Evolutionary conservation across 2,113 vertebrate genomes (phyloP).

Genomic region (Procavia capensis): DNA sequence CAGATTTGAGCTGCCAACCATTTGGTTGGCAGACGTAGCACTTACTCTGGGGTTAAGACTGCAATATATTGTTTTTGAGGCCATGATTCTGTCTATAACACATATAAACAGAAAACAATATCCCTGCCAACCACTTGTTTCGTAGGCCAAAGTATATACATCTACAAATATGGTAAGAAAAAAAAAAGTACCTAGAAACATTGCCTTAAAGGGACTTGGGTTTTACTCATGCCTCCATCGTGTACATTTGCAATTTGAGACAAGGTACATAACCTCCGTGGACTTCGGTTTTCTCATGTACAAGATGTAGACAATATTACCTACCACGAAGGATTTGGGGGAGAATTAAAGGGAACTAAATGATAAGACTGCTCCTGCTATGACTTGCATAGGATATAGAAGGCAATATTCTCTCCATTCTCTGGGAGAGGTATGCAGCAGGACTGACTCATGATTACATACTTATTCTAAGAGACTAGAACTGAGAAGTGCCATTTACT

Average conservation of each 20-base stretch:
- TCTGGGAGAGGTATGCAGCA: rapidly evolving
- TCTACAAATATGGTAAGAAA: rapidly evolving
- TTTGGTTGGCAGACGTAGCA: too few relatives aligned
- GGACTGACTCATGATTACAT: too few relatives aligned
- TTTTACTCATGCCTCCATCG: background rate
- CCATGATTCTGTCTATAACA: background rate
- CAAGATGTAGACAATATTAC: background rate
- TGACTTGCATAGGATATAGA: background rate
- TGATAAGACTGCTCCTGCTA: background rate
- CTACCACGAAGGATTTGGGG: background rate
- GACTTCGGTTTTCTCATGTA: background rate
- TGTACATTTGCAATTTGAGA: background rate
- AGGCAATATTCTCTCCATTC: background rate
- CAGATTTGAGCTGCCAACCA: too few relatives aligned
- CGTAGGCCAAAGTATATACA: background rate
- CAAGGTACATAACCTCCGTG: background rate
- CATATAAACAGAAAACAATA: background rate
- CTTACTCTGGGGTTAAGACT: background rate
- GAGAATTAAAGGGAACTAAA: background rate
- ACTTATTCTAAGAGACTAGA: background rate
- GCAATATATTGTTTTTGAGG: background rate
- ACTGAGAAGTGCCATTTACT: background rate
- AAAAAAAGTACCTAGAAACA: background rate
- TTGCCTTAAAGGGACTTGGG: background rate
- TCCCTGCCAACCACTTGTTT: background rate